These are phyloP conservation scores for Pimephales promelas DNA, from an alignment of 2,113 vertebrate species.

Conservation along the genomic window DNA sequence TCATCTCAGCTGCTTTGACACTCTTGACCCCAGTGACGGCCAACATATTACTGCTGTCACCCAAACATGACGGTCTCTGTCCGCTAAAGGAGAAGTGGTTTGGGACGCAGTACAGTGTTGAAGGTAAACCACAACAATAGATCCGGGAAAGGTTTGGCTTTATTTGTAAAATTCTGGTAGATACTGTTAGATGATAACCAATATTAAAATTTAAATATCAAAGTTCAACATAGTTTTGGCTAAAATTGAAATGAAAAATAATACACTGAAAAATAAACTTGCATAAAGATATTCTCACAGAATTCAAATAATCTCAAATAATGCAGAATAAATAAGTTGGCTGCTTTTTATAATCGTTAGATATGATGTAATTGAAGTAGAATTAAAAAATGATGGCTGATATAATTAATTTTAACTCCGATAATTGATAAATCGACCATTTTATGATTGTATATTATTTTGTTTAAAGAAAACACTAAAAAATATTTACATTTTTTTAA, in stretches of 20 bases:
- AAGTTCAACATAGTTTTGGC: not conserved
- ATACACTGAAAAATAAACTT: not conserved
- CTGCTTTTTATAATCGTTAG: too few relatives aligned
- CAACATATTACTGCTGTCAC: conserved; percentile 92
- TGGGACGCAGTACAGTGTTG: conserved; percentile 91
- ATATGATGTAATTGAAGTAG: not conserved
- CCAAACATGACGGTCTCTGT: conserved; percentile 91
- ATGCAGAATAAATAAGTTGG: not conserved
- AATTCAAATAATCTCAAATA: not conserved
- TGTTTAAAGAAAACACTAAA: not conserved
- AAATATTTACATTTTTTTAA: not conserved
- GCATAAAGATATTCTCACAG: not conserved
- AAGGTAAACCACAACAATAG: conserved; percentile 75
- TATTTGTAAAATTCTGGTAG: not conserved
- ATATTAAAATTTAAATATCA: not conserved
- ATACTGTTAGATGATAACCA: not conserved
- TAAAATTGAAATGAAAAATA: not conserved
- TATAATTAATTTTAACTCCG: not conserved
- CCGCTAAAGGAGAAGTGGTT: conserved; percentile 92
- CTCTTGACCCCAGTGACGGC: conserved; percentile 87
- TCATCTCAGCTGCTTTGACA: conserved; percentile 86
- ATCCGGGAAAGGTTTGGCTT: not conserved
- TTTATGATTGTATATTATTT: not conserved
- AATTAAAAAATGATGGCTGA: not conserved
- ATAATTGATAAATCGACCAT: not conserved